Evolutionary conservation across 2,797 vertebrate genomes (phyloP), one percentile per base, ranked within the genome.

Genomic region (Tadarida brasiliensis): DNA sequence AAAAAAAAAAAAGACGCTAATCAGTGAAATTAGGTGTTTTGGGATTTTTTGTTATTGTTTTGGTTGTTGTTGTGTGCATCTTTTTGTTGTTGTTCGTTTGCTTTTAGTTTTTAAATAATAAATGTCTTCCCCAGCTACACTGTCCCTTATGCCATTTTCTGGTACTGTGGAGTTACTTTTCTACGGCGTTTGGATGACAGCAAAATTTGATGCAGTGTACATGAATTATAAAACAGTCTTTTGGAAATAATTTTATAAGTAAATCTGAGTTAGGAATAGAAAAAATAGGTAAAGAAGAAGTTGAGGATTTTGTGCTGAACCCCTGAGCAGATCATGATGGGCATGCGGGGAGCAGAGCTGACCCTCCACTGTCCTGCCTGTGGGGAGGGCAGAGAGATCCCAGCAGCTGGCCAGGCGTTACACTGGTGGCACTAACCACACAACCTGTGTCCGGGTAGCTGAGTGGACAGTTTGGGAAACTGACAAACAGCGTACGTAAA

Each of bases 41-140:
- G 39, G 39, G 39, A 44, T 44, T 44, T 44, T 44, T 44, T 44
- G 39, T 44, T 44, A 7, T 7, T 44, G 39, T 44, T 44, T 20
- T 39, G 39, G 54, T 82, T 47, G 8, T 67, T 28, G 7, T 63
- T 26, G 26, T 74, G 9, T 56, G 12, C 33, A 24, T 70, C 19
- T 54, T 24, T 67, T 44, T 44, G 5, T 44, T 44, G 7, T 83
- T 90, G 39, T 76, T 92, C 35, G 19, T 65, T 92, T 61, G 33
- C 61, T 91, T 85, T 91, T 81, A 67, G 12, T 19, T 94, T 94
- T 94, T 70, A 83, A 77, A 89, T 49, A 51, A 15, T 68, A 26
- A 87, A 78, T 74, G 68, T 33, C 39, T 95, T 74, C 39, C 11
- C 47, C 33, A 73, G 11, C 17, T 83, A 56, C 39, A 80, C 22